phyloP scores from a whole-genome alignment of 1,140 invertebrate genomes.

The Apis cerana region DNA sequence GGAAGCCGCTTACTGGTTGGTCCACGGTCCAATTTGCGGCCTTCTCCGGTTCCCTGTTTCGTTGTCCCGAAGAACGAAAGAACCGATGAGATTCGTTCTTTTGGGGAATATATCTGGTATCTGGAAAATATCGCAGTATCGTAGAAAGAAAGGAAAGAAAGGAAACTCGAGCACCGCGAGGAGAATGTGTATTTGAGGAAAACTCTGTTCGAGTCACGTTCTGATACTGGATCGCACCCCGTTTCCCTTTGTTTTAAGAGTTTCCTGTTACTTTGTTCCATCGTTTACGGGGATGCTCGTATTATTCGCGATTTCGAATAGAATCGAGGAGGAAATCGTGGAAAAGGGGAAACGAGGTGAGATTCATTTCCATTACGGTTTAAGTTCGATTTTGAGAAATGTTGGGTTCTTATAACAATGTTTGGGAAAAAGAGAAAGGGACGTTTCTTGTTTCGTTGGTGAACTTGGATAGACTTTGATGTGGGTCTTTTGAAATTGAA shows the following conservation, averaged over 20 bases:
- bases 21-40: slow-evolving; percentile 59
- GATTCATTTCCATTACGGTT: background rate
- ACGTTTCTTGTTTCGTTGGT: background rate
- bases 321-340: background rate
- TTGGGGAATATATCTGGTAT: background rate
- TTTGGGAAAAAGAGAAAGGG: too few relatives aligned
- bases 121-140: background rate
- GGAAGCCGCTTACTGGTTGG: slow-evolving; percentile 56
- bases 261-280: background rate
- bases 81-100: background rate
- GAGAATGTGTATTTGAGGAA: background rate
- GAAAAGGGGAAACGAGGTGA: background rate
- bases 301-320: background rate
- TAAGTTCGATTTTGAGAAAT: background rate
- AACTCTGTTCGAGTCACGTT: background rate
- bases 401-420: background rate
- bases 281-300: background rate
- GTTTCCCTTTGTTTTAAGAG: background rate
- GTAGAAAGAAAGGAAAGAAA: background rate
- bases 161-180: background rate
- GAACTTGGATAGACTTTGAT: background rate
- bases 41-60: slow-evolving; percentile 13
- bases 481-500: background rate
- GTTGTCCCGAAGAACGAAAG: background rate
- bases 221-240: background rate